Base-by-base conservation (phyloP, 64 coral and sea anemone species). In the Pachyseris speciosa region DNA sequence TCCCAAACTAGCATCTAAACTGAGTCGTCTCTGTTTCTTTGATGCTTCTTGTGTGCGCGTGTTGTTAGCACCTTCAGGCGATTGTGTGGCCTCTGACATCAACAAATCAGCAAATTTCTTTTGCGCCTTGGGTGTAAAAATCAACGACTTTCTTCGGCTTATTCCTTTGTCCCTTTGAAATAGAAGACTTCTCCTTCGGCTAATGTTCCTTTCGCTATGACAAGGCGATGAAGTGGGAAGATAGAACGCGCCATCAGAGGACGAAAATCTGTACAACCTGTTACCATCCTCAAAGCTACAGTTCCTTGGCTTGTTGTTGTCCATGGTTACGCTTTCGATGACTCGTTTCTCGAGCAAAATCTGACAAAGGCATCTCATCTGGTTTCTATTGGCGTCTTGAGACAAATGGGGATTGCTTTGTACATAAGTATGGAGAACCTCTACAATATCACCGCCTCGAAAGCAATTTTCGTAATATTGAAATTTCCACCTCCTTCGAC, bases 381-480 rank as follows among this genome's bases (percentile, higher is more conserved):
- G 97, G 37, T 42, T 42, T 55, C 93, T 90, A 24, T 93, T 95
- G 0, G 90, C 93, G 58, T 93, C 89, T 51, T 94, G 92, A 9
- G 84, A 58, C 10, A 99, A 87, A 29, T 93, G 86, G 25, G 97
- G 94, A 83, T 99, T 94, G 50, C 72, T 87, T 44, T 81, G 83
- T 43, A 99, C 69, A 51, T 93, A 95, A 43, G 84, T 59, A 32
- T 95, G 83, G 15, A 99, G 87, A 50, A 95, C 81, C 37, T 92
- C 87, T 44, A 99, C 51, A 13, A 95, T 59, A 50, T 99, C 97
- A 15, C 84, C 87, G 25, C 97, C 97, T 15, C 73, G 86, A 74
- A 99, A 99, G 59, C 97, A 95, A 29, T 99, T 90, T 59, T 99
- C 97, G 45, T 92, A 95, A 38, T 67, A 72, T 37, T 99, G 94